Evolutionary conservation across 2,797 vertebrate genomes (phyloP).

Genomic region (Manis pentadactyla): DNA sequence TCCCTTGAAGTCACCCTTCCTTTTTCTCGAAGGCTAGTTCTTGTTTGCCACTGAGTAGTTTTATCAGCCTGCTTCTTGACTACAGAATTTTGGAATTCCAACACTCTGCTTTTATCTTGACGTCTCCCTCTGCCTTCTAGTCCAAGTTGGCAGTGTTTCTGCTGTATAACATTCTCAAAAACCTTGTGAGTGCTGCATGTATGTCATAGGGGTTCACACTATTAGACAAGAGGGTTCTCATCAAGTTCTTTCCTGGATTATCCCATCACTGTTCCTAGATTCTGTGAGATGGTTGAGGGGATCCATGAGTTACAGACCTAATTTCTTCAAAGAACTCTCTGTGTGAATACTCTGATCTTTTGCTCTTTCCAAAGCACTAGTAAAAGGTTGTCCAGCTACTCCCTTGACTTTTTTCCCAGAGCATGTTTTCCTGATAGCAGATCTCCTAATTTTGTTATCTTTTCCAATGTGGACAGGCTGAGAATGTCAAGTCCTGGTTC

Average conservation of each 20-base stretch:
- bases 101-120: background rate
- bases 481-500: background rate
- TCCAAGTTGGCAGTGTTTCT: background rate
- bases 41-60: background rate
- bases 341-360: background rate
- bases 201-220: background rate
- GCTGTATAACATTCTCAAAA: background rate
- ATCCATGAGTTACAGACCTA: background rate
- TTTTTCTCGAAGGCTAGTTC: background rate
- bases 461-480: background rate
- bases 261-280: background rate
- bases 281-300: background rate
- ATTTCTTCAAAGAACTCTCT: background rate
- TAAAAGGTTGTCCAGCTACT: background rate
- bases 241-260: background rate
- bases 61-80: background rate
- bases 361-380: background rate
- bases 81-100: background rate
- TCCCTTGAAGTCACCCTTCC: background rate
- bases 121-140: background rate
- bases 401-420: background rate
- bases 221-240: background rate
- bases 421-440: background rate
- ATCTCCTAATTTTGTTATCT: background rate
- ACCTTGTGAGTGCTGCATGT: background rate